phyloP scores from a whole-genome alignment of 1,140 invertebrate species.

The Physella acuta region DNA sequence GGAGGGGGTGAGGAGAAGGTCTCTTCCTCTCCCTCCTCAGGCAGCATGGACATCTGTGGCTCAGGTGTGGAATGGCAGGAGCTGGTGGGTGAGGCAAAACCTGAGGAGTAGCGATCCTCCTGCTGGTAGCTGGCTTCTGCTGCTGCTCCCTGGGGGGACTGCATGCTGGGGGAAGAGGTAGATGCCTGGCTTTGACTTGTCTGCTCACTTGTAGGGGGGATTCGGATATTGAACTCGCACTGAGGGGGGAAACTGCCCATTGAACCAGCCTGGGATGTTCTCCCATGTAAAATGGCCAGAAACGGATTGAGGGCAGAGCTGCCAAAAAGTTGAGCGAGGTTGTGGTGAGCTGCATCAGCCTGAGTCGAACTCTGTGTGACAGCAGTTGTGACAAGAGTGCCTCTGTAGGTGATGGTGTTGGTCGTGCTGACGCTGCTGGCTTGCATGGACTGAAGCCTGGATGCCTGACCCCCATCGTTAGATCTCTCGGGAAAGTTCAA shows the following conservation, averaged over 20 bases:
- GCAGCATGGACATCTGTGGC: conserved; percentile 36
- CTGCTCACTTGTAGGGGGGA: conserved; percentile 10
- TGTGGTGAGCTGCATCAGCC: conserved; percentile 34
- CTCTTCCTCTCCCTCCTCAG: conserved; percentile 33
- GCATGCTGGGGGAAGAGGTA: conserved; percentile 36
- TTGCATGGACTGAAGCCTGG: conserved; percentile 33
- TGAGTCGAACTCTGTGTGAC: conserved; percentile 42
- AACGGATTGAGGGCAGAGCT: conserved; percentile 48
- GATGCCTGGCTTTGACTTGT: conserved; percentile 28
- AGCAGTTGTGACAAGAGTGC: conserved; percentile 54
- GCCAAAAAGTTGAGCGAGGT: conserved; percentile 21
- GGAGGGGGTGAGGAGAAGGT: conserved; percentile 32
- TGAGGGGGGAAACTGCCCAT: not conserved
- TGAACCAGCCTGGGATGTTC: conserved; percentile 30
- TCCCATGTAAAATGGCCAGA: conserved; percentile 49
- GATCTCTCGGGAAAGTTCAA: conserved; percentile 48
- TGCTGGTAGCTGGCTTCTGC: conserved; percentile 38
- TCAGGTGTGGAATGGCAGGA: conserved; percentile 50
- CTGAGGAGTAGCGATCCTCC: conserved; percentile 46
- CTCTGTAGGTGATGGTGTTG: conserved; percentile 58
- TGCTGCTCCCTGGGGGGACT: conserved; percentile 34
- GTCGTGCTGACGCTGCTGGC: conserved; percentile 36
- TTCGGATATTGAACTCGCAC: conserved; percentile 15
- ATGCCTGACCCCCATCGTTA: conserved; percentile 38
- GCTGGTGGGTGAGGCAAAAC: conserved; percentile 45